Evolutionary conservation across 1,140 invertebrate genomes (phyloP), one percentile per base, ranked within the genome.

Genomic region (Nixonia krombeini): DNA sequence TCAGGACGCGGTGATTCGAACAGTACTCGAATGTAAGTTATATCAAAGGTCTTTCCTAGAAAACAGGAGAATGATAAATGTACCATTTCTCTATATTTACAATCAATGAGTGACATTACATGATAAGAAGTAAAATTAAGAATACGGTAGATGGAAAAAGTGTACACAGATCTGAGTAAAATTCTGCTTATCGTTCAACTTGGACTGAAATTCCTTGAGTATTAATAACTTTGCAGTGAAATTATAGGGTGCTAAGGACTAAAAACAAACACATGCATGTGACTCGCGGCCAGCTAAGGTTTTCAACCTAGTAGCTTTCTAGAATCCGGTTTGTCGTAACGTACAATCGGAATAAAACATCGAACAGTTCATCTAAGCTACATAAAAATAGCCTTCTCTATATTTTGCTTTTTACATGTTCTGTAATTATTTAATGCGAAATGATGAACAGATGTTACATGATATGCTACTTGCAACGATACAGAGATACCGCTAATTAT

Each of bases 1-100:
- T 99, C 97, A 0, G 98, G 98, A 35, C 97, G 87, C 0, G 96
- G 96, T 1, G 96, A 97, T 63, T 96, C 92, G 85, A 99, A 99
- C 59, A 95, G 89, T 10, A 99, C 86, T 38, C 95, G 88, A 1
- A 99, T 91, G 75, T 99, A 99, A 0, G 96, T 99, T 56, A 99
- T 98, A 75, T 99, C 97, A 77, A 94, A 99, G 0, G 95, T 90
- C 84, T 99, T 99, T n/a, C 91, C 96, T 98, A 87, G 16, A 88
- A 89, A 76, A 73, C 67, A 65, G 68, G 63, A 69, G 59, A 72
- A 18, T 7, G 9, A 38, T 4, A 38, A 31, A n/a, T n/a, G n/a
- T n/a, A n/a, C n/a, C n/a, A n/a, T n/a, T n/a, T n/a, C n/a, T n/a
- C n/a, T n/a, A n/a, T n/a, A n/a, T n/a, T n/a, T n/a, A n/a, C n/a